Conservation (phyloP, 2,888 invertebrate species). For the Pteria penguin region DNA sequence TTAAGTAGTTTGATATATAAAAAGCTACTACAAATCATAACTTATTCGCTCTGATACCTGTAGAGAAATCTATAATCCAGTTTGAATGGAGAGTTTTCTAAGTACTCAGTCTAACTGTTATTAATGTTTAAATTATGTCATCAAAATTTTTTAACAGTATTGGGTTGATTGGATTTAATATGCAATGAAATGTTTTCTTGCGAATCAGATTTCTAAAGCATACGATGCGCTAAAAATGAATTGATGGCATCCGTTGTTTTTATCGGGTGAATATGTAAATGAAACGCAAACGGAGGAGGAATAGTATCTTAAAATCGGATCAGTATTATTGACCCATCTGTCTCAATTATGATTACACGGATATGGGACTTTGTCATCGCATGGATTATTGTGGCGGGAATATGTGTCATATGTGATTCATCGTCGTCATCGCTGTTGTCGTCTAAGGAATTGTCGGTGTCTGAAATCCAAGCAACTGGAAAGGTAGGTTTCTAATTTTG, state of each 20-base stretch:
- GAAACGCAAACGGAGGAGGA: too few relatives aligned
- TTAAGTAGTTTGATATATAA: too few relatives aligned
- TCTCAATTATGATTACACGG: neutral
- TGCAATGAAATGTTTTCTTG: too few relatives aligned
- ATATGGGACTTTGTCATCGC: neutral
- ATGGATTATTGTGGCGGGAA: neutral
- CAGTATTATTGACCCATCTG: neutral
- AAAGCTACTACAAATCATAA: neutral
- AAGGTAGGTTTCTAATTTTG: too few relatives aligned
- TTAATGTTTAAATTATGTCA: too few relatives aligned
- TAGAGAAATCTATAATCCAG: neutral
- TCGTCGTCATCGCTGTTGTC: neutral
- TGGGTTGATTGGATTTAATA: too few relatives aligned
- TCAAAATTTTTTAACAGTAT: too few relatives aligned
- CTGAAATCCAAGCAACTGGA: slow-evolving; percentile 55
- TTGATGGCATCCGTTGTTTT: too few relatives aligned
- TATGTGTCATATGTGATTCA: neutral
- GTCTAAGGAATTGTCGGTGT: slow-evolving; percentile 46
- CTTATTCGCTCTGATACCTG: neutral
- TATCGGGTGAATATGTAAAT: too few relatives aligned
- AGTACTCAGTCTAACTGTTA: too few relatives aligned
- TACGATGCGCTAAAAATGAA: too few relatives aligned
- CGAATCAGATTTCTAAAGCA: too few relatives aligned
- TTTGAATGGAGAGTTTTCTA: neutral
- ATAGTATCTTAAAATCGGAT: neutral